Evolutionary conservation across 2,888 invertebrate genomes (phyloP).

Genomic region (Cecidostiba fungosa): DNA sequence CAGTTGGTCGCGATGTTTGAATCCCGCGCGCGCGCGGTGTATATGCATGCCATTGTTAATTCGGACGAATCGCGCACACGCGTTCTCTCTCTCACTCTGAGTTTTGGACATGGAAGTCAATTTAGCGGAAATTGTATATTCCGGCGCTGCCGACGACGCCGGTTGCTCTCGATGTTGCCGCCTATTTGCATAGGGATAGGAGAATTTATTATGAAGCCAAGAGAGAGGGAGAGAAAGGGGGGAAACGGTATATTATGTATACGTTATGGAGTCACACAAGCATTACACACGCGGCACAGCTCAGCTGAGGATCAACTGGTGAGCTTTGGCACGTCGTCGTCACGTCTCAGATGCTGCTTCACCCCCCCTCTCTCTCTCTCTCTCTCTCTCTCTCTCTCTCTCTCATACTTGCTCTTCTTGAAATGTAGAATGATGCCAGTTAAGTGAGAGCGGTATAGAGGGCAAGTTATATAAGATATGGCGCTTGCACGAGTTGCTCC

Average conservation of each 20-base stretch:
- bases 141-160: neutral
- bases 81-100: neutral
- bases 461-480: neutral
- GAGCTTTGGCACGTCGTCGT: slow-evolving; percentile 26
- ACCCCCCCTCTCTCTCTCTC: neutral
- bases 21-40: neutral
- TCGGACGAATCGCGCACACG: neutral
- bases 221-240: neutral
- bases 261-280: neutral
- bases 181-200: slow-evolving; percentile 39
- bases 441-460: neutral
- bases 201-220: slow-evolving; percentile 28
- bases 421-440: slow-evolving; percentile 24
- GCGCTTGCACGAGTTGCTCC: neutral
- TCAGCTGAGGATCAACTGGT: slow-evolving; percentile 7
- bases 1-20: slow-evolving; percentile 14
- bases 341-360: neutral
- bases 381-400: too few relatives aligned
- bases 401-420: neutral
- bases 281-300: neutral
- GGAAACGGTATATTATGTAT: neutral
- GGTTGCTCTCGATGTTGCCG: slow-evolving; percentile 1
- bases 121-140: slow-evolving; percentile 36
- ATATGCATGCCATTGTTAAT: slow-evolving; percentile 23
- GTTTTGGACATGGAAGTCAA: slow-evolving; percentile 34